Evolutionary conservation across 2,113 vertebrate species (phyloP), one percentile per base, ranked within the genome.

Genomic region (Nyctereutes procyonoides): DNA sequence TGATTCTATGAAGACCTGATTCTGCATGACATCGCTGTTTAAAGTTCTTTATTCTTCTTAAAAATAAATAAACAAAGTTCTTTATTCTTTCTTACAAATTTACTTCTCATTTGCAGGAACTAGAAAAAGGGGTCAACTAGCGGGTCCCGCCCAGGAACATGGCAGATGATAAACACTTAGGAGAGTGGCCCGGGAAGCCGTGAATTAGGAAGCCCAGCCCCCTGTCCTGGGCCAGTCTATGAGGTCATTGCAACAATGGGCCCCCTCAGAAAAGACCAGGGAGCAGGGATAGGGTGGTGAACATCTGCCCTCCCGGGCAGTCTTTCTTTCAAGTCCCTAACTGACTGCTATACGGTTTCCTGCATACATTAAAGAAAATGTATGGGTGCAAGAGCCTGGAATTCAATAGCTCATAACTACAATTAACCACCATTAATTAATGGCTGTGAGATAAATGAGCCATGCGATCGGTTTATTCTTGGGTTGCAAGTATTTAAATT

Each of bases 391-490:
- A 97, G 96, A 98, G 98, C 97, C 97, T 98, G 58, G 97, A 98
- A 98, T 98, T 98, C 97, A 98, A 98, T 98, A 98, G 98, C 99
- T 99, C 98, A 99, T 99, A 99, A 99, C 98, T 99, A 98, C 99
- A 99, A 99, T 99, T 99, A 99, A 98, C 98, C 98, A 98, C 98
- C 98, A 99, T 99, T 99, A 99, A 99, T 99, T 99, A 99, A 99
- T 99, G 97, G 98, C 97, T 98, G 98, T 92, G 98, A 99, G 99
- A 99, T 98, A 99, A 99, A 99, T 98, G 99, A 99, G 98, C 98
- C 98, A 96, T 98, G 96, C 88, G 65, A 99, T 98, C 97, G 98
- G 88, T 98, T 99, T 99, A 98, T 99, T 98, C 98, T 98, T 98
- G 88, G 97, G 98, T 93, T 98, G 98, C 98, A 98, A 99, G 98